Evolutionary conservation across 2,797 vertebrate species (phyloP), one percentile per base, ranked within the genome.

Genomic region (Myiotriccus ornatus): DNA sequence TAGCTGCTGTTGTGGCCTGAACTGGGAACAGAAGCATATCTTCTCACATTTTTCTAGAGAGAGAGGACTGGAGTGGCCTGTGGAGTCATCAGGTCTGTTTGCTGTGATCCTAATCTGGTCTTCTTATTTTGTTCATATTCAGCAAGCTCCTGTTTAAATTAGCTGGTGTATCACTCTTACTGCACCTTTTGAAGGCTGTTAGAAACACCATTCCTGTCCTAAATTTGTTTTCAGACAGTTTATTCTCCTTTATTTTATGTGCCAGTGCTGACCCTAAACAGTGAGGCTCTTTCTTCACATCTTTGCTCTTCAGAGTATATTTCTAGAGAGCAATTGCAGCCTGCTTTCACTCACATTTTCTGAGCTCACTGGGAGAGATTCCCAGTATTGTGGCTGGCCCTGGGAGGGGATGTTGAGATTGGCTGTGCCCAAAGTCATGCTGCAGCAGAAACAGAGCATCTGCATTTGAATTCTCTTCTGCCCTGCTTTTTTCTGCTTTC

Each of bases 361-460:
- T 64, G 57, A 18, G 10, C 12, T 76, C 55, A 22, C 21, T 55
- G n/a, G 28, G 7, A 28, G 41, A 43, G 13, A 3, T 49, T 83
- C 13, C 55, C 1, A 2, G 28, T 7, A 19, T 25, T 2, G 8
- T 59, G 44, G 10, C 56, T n/a, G 21, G 37, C 0, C 0, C 13
- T 63, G 56, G 28, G 67, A 73, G 70, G 28, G n/a, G 44, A 20
- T 56, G 10, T 25, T 44, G 56, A 41, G 28, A 14, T 16, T 25
- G 25, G 7, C 35, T 78, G 10, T 81, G 30, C 17, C 41, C 41
- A 39, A 76, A 84, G 55, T 62, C 35, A 7, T 24, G 17, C 59
- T 89, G 71, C 81, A 87, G 87, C 71, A 91, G 35, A 69, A 86
- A 30, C 27, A 65, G 62, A 14, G 28, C 57, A 76, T 25, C 55